Evolutionary conservation across 2,888 invertebrate genomes (phyloP).

Genomic region (Athetis lepigone): DNA sequence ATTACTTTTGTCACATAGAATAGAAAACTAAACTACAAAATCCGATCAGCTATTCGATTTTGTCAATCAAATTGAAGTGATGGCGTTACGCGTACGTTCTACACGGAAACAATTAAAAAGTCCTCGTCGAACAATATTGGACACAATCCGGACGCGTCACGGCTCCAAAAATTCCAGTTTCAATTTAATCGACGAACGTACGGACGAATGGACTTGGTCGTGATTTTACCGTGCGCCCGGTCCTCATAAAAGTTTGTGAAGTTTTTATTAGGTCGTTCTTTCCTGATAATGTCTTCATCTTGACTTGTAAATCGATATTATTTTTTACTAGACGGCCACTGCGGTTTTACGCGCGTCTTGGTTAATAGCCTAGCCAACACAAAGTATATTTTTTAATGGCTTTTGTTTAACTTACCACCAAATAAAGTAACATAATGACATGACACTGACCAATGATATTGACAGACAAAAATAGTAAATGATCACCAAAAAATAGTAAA

Average conservation of each 20-base stretch:
- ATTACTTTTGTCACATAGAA: not conserved
- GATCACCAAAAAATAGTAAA: too few relatives aligned
- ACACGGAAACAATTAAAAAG: constrained; percentile 45
- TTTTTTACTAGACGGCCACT: too few relatives aligned
- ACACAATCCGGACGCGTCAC: constrained; percentile 35
- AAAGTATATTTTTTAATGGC: too few relatives aligned
- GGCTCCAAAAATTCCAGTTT: constrained; percentile 58
- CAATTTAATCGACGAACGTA: constrained; percentile 54
- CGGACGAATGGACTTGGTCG: constrained; percentile 13
- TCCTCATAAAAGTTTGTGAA: constrained; percentile 1
- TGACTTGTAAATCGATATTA: not conserved
- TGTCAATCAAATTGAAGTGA: constrained; percentile 42
- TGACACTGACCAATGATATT: too few relatives aligned
- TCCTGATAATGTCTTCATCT: not conserved
- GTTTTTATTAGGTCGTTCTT: constrained; percentile 1
- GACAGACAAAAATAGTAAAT: too few relatives aligned
- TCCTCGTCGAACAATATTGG: constrained; percentile 36
- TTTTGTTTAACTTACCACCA: too few relatives aligned
- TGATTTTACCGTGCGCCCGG: not conserved
- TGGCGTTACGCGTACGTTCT: constrained; percentile 11
- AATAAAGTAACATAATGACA: too few relatives aligned
- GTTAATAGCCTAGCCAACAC: too few relatives aligned
- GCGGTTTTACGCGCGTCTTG: too few relatives aligned
- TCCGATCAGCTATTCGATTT: constrained; percentile 28
- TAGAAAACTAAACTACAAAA: constrained; percentile 6